Conservation (phyloP, 1,140 invertebrate genomes). For the Apis cerana region DNA sequence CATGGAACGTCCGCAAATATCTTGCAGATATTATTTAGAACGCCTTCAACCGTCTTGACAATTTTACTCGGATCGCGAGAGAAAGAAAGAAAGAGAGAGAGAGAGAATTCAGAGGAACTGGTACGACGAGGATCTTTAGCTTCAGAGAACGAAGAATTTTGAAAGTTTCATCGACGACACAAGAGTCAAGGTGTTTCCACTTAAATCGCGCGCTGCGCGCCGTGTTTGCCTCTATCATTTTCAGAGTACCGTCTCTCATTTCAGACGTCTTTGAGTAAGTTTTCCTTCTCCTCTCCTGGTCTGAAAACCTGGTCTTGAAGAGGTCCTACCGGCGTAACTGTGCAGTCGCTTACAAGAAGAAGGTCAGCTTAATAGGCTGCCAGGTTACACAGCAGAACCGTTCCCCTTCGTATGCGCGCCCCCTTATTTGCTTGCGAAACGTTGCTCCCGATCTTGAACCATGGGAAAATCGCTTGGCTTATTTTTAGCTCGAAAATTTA, state of each 20-base stretch:
- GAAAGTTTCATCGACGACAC: slow-evolving; percentile 37
- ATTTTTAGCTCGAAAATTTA: not conserved
- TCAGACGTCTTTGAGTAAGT: slow-evolving; percentile 51
- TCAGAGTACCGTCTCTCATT: slow-evolving; percentile 45
- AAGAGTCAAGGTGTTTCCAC: slow-evolving; percentile 7
- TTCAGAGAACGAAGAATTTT: not conserved
- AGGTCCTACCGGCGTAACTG: slow-evolving; percentile 35
- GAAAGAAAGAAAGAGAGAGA: too few relatives aligned
- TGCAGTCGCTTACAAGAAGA: slow-evolving; percentile 14
- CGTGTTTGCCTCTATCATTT: slow-evolving; percentile 39
- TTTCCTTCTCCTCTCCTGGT: slow-evolving; percentile 36
- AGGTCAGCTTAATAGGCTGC: slow-evolving; percentile 55
- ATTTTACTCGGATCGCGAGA: too few relatives aligned
- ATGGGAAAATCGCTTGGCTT: not conserved
- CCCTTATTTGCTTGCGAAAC: slow-evolving; percentile 37
- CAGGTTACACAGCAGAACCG: slow-evolving; percentile 7
- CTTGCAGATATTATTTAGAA: slow-evolving; percentile 18
- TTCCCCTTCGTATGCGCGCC: not conserved
- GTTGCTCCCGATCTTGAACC: not conserved
- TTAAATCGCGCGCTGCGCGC: slow-evolving; percentile 27
- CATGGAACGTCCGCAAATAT: not conserved
- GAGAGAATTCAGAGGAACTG: too few relatives aligned
- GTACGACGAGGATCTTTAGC: not conserved
- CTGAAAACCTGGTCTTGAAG: slow-evolving; percentile 44
- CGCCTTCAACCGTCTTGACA: not conserved